A percentile compares a stretch with the other conserved stretches of the same genome.
Conservation (phyloP, 2,888 invertebrate genomes). For the Trachelus tabidus region DNA sequence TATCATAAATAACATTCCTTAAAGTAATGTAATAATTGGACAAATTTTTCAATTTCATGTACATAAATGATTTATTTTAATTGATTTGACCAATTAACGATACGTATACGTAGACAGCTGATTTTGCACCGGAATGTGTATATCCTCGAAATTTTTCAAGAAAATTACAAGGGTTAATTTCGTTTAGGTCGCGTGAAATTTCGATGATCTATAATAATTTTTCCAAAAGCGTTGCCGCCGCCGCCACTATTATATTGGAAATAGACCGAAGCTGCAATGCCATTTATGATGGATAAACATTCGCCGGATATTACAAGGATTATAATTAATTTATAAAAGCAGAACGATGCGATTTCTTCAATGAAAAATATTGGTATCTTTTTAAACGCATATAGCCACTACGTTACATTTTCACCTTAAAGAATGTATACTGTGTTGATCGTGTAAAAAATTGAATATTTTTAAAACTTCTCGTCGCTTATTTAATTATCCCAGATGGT, state of each 20-base stretch:
- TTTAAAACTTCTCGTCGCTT: not conserved
- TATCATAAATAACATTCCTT: not conserved
- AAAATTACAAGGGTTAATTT: not conserved
- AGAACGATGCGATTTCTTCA: not conserved
- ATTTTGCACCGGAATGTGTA: not conserved
- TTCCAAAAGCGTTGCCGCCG: not conserved
- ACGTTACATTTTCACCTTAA: not conserved
- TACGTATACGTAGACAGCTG: not conserved
- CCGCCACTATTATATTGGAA: not conserved
- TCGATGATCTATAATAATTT: not conserved
- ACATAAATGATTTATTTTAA: not conserved
- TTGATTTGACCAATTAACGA: not conserved
- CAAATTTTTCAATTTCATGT: not conserved
- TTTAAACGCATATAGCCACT: not conserved
- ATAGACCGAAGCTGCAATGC: not conserved
- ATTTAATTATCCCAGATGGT: not conserved
- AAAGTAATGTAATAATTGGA: not conserved
- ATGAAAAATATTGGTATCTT: not conserved
- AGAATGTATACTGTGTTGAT: not conserved
- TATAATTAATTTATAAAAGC: slow-evolving; percentile 27
- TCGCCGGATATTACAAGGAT: not conserved
- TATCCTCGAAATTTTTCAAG: no score
- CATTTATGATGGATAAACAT: not conserved
- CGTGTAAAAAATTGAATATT: not conserved
- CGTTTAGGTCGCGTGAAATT: not conserved